These are phyloP conservation scores for Lerista edwardsae DNA, from an alignment of 2,797 vertebrate species.

Conservation along the genomic window DNA sequence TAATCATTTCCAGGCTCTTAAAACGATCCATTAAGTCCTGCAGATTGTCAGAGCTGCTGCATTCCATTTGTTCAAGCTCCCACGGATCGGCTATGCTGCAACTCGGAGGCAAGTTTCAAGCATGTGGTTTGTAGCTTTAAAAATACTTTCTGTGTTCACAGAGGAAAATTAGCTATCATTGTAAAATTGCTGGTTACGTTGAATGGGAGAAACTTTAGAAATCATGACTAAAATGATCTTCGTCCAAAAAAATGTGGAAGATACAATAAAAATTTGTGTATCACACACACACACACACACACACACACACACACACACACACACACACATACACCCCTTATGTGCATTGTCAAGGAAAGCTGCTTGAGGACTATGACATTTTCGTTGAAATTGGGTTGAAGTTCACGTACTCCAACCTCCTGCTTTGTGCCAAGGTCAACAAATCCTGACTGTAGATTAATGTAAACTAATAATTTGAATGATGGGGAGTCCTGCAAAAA, in stretches of 20 bases:
- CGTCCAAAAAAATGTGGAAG: slow-evolving; percentile 12
- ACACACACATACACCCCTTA: not conserved
- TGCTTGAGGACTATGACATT: not conserved
- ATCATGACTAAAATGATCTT: slow-evolving; percentile 29
- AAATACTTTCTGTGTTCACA: not conserved
- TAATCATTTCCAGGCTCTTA: slow-evolving; percentile 80
- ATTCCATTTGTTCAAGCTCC: slow-evolving; percentile 68
- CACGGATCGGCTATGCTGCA: slow-evolving; percentile 60
- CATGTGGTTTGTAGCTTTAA: slow-evolving; percentile 32
- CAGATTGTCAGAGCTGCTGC: slow-evolving; percentile 62
- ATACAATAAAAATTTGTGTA: not conserved
- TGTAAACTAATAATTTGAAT: not conserved
- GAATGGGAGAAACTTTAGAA: slow-evolving; percentile 33
- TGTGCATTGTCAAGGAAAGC: not conserved
- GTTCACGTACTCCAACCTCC: not conserved
- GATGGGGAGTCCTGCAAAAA: not conserved
- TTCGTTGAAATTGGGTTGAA: slow-evolving; percentile 1
- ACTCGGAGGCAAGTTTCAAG: slow-evolving; percentile 55
- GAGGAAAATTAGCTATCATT: slow-evolving; percentile 14
- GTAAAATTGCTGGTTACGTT: slow-evolving; percentile 10
- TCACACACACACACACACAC: not conserved
- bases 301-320: not conserved
- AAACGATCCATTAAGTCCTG: slow-evolving; percentile 72
- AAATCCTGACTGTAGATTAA: not conserved
- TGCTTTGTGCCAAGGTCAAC: not conserved